These are phyloP conservation scores for Podiceps cristatus DNA, from an alignment of 2,113 vertebrate genomes.

Conservation along the genomic window DNA sequence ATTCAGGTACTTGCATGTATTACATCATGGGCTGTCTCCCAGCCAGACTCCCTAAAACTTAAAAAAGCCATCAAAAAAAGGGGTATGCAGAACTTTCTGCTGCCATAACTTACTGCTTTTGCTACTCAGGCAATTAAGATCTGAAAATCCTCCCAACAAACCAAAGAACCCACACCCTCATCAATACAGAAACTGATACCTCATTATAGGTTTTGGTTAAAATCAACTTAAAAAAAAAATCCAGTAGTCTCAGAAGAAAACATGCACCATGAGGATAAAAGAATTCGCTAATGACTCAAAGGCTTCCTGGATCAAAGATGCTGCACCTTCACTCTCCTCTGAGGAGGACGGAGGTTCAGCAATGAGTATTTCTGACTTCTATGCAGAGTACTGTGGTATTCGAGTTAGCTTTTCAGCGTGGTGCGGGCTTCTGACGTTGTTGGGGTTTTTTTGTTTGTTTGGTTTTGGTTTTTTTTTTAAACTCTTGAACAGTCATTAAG, in stretches of 20 bases:
- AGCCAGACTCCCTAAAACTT: not conserved
- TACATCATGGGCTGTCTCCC: not conserved
- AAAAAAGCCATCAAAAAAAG: not conserved
- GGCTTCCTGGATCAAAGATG: not conserved
- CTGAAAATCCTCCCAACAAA: not conserved
- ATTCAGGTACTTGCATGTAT: not conserved
- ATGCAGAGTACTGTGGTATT: not conserved
- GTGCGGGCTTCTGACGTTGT: no score
- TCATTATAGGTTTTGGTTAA: not conserved
- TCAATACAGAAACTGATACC: not conserved
- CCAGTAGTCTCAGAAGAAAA: not conserved
- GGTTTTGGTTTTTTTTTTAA: not conserved
- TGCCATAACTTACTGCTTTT: not conserved
- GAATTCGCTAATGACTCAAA: not conserved
- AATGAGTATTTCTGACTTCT: not conserved
- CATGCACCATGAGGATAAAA: rapidly evolving
- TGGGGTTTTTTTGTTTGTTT: not conserved
- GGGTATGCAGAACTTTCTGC: not conserved
- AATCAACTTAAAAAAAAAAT: not conserved
- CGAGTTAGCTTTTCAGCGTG: not conserved
- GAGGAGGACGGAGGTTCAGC: not conserved
- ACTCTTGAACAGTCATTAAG: not conserved
- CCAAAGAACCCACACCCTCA: not conserved
- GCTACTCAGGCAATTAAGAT: not conserved
- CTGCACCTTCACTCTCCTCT: not conserved